phyloP scores from a whole-genome alignment of 2,797 vertebrate genomes.

The Sibirionetta formosa region DNA sequence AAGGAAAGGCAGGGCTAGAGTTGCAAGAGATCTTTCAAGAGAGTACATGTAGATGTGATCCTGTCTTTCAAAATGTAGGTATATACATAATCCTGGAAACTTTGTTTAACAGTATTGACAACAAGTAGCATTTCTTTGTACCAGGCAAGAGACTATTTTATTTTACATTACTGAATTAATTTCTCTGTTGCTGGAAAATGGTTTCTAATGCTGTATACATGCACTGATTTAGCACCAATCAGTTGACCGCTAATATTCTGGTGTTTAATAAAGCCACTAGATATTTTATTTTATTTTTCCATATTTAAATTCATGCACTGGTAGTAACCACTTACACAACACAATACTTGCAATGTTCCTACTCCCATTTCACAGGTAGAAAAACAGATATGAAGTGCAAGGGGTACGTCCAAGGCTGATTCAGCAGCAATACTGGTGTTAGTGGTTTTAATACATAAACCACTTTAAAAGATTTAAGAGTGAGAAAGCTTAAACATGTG shows the following conservation, averaged over 20 bases:
- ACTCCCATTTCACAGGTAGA: not conserved
- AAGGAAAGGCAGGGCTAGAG: not conserved
- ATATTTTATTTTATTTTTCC: not conserved
- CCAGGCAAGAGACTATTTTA: not conserved
- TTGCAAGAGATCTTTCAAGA: not conserved
- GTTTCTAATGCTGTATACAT: not conserved
- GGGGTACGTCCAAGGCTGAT: fast-evolving
- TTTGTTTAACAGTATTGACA: not conserved
- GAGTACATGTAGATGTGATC: not conserved
- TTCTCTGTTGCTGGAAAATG: not conserved
- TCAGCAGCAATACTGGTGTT: not conserved
- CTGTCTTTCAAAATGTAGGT: not conserved
- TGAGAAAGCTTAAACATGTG: not conserved
- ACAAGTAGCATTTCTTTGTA: not conserved
- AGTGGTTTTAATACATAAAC: not conserved
- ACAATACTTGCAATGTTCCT: not conserved
- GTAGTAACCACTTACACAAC: not conserved
- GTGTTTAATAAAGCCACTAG: not conserved
- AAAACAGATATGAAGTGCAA: not conserved
- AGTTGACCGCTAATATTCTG: not conserved
- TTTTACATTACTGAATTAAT: not conserved
- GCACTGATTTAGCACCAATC: not conserved
- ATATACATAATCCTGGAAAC: not conserved
- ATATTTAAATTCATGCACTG: not conserved
- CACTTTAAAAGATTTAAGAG: not conserved